Evolutionary conservation across 2,888 invertebrate genomes (phyloP).

Genomic region (Ophion ellenae): DNA sequence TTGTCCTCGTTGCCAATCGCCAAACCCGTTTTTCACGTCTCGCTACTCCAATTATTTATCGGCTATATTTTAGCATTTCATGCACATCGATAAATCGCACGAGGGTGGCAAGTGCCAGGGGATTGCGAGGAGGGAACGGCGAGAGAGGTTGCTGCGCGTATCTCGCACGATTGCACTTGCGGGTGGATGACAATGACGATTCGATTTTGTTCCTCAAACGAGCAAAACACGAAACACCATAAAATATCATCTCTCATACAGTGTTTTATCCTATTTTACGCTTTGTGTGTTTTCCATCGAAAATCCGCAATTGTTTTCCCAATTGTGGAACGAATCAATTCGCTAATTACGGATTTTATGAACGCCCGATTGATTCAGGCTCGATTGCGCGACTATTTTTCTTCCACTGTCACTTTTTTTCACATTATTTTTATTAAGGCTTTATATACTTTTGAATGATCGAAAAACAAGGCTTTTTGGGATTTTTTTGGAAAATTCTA

Average conservation of each 20-base stretch:
- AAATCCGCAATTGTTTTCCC: background rate
- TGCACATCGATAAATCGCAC: conserved; percentile 43
- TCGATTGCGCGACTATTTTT: background rate
- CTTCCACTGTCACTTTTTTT: background rate
- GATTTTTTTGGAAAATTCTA: no score
- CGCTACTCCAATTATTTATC: conserved; percentile 68
- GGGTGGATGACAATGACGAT: conserved; percentile 39
- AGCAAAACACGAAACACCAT: background rate
- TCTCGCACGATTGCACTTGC: conserved; percentile 35
- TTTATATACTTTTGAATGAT: no score
- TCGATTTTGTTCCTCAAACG: conserved; percentile 22
- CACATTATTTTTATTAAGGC: no score
- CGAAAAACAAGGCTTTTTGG: no score
- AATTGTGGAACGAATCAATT: background rate
- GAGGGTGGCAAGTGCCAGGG: background rate
- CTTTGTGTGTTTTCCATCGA: background rate
- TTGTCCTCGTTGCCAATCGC: conserved; percentile 16
- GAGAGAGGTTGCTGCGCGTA: conserved; percentile 10
- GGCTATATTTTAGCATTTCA: conserved; percentile 68
- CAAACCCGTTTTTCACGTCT: conserved; percentile 48
- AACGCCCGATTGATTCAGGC: background rate
- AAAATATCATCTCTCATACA: conserved; percentile 4
- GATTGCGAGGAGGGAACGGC: background rate
- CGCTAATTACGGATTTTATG: conserved; percentile 19
- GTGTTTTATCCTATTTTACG: conserved; percentile 20